These are phyloP conservation scores for Ceratina calcarata DNA, from an alignment of 1,140 invertebrate genomes.

Conservation along the genomic window DNA sequence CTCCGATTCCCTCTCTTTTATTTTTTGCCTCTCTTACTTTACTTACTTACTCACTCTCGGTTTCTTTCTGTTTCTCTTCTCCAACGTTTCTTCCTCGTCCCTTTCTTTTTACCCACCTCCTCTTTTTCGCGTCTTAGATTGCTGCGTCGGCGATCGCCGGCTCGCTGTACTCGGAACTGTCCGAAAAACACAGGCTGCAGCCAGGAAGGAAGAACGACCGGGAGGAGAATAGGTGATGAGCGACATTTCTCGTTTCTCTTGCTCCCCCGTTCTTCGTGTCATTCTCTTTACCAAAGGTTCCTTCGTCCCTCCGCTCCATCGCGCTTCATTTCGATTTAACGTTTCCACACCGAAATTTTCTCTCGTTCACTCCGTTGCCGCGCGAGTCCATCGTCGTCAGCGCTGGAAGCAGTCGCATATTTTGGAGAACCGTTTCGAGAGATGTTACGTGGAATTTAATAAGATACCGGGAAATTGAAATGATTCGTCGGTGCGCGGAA, in stretches of 20 bases:
- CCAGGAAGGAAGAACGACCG: constrained; percentile 46
- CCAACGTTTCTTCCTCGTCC: constrained; percentile 34
- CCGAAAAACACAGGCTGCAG: constrained; percentile 36
- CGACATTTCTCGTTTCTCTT: constrained; percentile 13
- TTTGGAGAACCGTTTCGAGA: not conserved
- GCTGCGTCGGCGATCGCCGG: constrained; percentile 29
- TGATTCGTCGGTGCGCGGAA: constrained; percentile 28
- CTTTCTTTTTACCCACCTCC: constrained; percentile 19
- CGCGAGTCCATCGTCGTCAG: constrained; percentile 6
- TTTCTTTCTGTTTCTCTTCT: constrained; percentile 41
- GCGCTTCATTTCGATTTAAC: not conserved
- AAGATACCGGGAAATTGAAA: constrained; percentile 39
- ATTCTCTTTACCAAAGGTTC: not conserved
- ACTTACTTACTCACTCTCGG: constrained; percentile 58
- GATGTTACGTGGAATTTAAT: constrained; percentile 2
- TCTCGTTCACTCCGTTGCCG: not conserved
- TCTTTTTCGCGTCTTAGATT: constrained; percentile 41
- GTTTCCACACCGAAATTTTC: constrained; percentile 3
- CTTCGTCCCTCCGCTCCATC: not conserved
- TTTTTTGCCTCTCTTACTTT: constrained; percentile 46
- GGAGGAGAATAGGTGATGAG: not conserved
- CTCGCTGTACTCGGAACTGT: constrained; percentile 40
- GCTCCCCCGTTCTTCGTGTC: not conserved
- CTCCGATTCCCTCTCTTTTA: constrained; percentile 52
- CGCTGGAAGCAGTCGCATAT: not conserved